Percentiles rank a stretch among this genome's conserved stretches.
Conservation (phyloP, 2,797 vertebrate species). For the Denticeps clupeoides region DNA sequence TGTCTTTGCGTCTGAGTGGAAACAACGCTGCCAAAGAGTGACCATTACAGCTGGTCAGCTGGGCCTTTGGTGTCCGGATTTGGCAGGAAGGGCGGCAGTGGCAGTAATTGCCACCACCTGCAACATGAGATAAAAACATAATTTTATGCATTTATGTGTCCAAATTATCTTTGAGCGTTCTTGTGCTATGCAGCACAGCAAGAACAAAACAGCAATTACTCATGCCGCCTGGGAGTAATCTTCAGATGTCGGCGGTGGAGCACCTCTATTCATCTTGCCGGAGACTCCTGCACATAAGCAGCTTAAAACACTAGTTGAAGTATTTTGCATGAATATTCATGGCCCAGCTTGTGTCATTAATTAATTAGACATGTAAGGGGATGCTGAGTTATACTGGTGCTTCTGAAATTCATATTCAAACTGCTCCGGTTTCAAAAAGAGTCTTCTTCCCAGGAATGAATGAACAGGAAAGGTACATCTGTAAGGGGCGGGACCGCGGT, state of each 20-base stretch:
- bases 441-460: background rate
- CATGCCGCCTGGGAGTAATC: slow-evolving; percentile 26
- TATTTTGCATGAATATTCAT: background rate
- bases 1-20: too few species aligned
- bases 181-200: background rate
- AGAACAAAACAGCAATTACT: slow-evolving; percentile 23
- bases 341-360: background rate
- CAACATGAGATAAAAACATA: slow-evolving; percentile 31
- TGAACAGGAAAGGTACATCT: background rate
- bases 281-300: slow-evolving; percentile 14
- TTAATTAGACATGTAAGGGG: background rate
- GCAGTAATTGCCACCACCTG: slow-evolving; percentile 43
- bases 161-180: slow-evolving; percentile 20
- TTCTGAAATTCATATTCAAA: background rate
- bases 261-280: slow-evolving; percentile 12
- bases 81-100: slow-evolving; percentile 15
- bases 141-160: slow-evolving; percentile 13
- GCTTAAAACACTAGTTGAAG: slow-evolving; percentile 1
- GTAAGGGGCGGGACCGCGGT: background rate
- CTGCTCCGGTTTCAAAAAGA: background rate
- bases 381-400: background rate
- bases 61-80: slow-evolving; percentile 2
- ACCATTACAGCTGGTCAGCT: slow-evolving; percentile 15
- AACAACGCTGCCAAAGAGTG: too few species aligned
- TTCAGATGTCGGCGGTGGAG: background rate